A percentile compares a stretch with the other conserved stretches of the same genome.
Evolutionary conservation across 1,140 invertebrate genomes (phyloP).

Genomic region (Hyles euphorbiae): DNA sequence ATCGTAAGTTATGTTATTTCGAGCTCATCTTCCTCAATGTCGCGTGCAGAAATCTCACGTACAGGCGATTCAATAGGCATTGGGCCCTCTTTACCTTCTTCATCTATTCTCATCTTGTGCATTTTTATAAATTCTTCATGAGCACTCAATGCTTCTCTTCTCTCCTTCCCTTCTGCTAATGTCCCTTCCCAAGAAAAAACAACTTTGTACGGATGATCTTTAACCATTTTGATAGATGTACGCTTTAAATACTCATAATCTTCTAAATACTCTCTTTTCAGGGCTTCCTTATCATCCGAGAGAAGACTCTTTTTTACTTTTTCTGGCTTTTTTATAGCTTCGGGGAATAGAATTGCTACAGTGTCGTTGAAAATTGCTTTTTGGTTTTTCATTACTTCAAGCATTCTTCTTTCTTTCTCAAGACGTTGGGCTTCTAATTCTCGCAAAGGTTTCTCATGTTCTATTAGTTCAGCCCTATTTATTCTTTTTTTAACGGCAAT

Average conservation of each 20-base stretch:
- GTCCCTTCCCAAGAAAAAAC: conserved; percentile 64
- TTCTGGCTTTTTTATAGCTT: conserved; percentile 57
- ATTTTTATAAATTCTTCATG: conserved; percentile 51
- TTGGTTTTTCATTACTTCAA: conserved; percentile 72
- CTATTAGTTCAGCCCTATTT: conserved; percentile 61
- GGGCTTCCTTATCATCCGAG: conserved; percentile 35
- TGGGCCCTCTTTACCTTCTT: conserved; percentile 13
- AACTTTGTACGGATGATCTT: conserved; percentile 51
- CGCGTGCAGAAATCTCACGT: not conserved
- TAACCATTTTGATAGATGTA: conserved; percentile 38
- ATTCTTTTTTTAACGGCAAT: conserved; percentile 71
- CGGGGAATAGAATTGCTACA: conserved; percentile 70
- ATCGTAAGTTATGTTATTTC: not conserved
- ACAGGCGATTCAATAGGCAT: not conserved
- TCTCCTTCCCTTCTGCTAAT: conserved; percentile 56
- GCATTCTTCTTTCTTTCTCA: conserved; percentile 64
- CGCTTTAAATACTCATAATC: conserved; percentile 50
- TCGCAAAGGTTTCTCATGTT: conserved; percentile 66
- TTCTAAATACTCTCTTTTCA: conserved; percentile 50
- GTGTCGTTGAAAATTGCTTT: conserved; percentile 70
- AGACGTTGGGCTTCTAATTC: conserved; percentile 64
- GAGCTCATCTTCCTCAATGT: too few relatives aligned
- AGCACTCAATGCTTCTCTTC: conserved; percentile 51
- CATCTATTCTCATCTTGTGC: conserved; percentile 48
- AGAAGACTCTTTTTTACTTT: conserved; percentile 51